Percentiles rank a stretch among this genome's conserved stretches.
Conservation (phyloP, 2,113 vertebrate species). For the Grus americana region DNA sequence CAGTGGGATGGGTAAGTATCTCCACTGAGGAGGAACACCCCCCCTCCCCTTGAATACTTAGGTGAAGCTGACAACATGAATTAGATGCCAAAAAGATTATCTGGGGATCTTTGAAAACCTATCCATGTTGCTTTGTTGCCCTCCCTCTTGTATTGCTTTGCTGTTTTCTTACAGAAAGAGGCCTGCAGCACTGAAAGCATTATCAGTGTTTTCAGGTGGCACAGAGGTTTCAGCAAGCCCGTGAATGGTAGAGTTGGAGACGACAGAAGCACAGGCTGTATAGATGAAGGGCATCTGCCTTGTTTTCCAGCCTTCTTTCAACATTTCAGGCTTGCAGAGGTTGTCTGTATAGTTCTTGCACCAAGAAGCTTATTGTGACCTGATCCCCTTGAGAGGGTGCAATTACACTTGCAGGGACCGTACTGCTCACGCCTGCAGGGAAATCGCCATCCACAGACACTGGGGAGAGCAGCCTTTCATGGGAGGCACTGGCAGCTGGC, state of each 20-base stretch:
- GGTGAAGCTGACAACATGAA: not conserved
- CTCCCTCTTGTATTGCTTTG: not conserved
- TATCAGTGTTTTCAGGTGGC: not conserved
- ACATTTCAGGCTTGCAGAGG: not conserved
- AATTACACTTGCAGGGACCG: not conserved
- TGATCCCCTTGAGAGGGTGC: not conserved
- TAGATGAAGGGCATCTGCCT: not conserved
- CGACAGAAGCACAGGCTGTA: not conserved
- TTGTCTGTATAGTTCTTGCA: not conserved
- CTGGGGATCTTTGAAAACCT: not conserved
- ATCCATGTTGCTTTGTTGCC: not conserved
- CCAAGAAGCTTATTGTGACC: not conserved
- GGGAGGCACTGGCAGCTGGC: not conserved
- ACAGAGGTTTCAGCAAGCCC: not conserved
- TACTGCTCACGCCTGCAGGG: not conserved
- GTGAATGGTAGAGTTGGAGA: not conserved
- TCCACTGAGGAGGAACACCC: not conserved
- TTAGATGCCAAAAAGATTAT: not conserved
- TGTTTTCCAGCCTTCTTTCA: not conserved
- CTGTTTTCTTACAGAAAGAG: not conserved
- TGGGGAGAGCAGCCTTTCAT: not conserved
- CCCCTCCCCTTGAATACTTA: not conserved
- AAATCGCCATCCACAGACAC: not conserved
- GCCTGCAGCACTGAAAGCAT: not conserved
- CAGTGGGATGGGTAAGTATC: not conserved